phyloP scores from a whole-genome alignment of 2,888 invertebrate genomes.

The Ectemnius cavifrons region DNA sequence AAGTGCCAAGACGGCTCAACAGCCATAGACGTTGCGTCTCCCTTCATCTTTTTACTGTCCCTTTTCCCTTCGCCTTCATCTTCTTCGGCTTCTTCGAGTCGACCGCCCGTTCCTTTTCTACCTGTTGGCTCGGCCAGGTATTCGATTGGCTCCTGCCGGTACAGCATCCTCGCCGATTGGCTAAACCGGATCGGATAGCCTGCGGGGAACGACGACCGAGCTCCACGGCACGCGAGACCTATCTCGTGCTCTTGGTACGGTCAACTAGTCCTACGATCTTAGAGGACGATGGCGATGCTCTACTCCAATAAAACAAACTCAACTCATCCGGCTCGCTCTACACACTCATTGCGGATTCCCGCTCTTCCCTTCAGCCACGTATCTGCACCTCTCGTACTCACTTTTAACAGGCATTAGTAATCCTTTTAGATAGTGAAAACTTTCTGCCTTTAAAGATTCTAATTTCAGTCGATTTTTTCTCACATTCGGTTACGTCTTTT shows the following conservation, averaged over 20 bases:
- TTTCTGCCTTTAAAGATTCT: too few species aligned
- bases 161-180: conserved; percentile 50
- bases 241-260: conserved; percentile 52
- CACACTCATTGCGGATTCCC: conserved; percentile 33
- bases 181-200: conserved; percentile 61
- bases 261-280: conserved; percentile 57
- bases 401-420: conserved; percentile 8
- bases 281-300: conserved; percentile 19
- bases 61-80: conserved; percentile 20
- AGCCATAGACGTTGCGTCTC: conserved; percentile 31
- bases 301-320: conserved; percentile 42
- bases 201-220: conserved; percentile 47
- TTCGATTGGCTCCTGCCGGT: conserved; percentile 59
- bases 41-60: conserved; percentile 22
- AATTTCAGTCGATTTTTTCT: too few species aligned
- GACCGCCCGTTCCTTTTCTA: conserved; percentile 30
- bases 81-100: conserved; percentile 9
- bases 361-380: conserved; percentile 28
- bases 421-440: conserved; percentile 7
- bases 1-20: conserved; percentile 12
- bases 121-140: conserved; percentile 15
- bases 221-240: conserved; percentile 30
- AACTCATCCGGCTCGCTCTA: conserved; percentile 7
- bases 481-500: too few species aligned
- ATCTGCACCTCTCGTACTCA: conserved; percentile 16